Conservation (phyloP, 2,797 vertebrate species). For the Acanthopagrus latus region DNA sequence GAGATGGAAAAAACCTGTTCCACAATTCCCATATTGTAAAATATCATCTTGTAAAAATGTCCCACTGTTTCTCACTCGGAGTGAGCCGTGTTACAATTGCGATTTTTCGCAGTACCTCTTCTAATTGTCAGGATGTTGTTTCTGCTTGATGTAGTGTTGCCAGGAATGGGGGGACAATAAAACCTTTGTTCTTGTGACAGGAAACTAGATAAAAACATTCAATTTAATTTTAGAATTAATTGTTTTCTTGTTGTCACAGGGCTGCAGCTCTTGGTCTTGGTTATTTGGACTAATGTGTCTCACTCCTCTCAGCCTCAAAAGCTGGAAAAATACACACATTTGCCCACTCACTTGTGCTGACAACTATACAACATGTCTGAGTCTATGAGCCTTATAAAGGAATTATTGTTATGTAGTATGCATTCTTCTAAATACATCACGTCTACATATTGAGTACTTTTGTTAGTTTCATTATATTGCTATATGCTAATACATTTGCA, state of each 20-base stretch:
- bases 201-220: conserved; percentile 1
- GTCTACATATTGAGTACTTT: too few relatives aligned
- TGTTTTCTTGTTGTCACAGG: neutral
- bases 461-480: too few relatives aligned
- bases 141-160: neutral
- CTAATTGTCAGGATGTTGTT: neutral
- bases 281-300: neutral
- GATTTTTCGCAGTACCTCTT: neutral
- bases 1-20: neutral
- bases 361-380: neutral
- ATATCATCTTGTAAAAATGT: neutral
- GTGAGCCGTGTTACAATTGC: neutral
- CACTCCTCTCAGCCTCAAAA: neutral
- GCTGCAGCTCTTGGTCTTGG: neutral
- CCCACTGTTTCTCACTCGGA: neutral
- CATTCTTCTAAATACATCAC: too few relatives aligned
- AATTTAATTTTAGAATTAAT: conserved; percentile 1
- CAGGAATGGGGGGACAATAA: neutral
- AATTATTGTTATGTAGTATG: too few relatives aligned
- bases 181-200: neutral
- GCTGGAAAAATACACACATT: neutral
- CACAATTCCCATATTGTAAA: neutral
- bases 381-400: too few relatives aligned
- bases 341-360: neutral
- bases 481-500: too few relatives aligned